Base-by-base conservation (phyloP, 2,888 invertebrate species). In the Macrosoma leucophasiata region DNA sequence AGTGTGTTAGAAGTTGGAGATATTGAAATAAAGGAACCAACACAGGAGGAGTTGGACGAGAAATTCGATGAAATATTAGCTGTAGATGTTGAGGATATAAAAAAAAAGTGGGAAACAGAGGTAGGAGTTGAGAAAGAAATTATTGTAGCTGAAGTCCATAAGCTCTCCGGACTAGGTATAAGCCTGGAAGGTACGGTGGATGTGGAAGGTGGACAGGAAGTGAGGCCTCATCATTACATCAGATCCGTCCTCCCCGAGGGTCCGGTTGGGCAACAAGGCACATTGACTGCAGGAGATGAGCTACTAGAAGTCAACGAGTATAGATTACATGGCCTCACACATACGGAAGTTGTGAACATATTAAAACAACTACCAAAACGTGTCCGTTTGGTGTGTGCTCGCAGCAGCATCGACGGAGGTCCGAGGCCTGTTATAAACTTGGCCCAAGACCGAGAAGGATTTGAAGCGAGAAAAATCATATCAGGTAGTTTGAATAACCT, bases 111-210 rank as follows among this genome's bases (percentile, higher is more conserved):
- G 91, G 89, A 89, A 61, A 87, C 88, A 55, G 89, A 96, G 62
- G 87, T 96, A 55, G 95, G 94, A 2, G 87, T 89, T 31, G 92
- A 93, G 40, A 92, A 91, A 56, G 92, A 96, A 70, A 94, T 97
- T 64, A 89, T 97, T 66, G 92, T 97, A 48, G 95, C 96, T 38
- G 96, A 97, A 82, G 86, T 98, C 50, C 91, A 91, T 57, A 97
- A 97, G 85, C 90, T 97, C 57, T 92, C 91, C 58, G 98, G 97
- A 30, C 88, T 99, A 45, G 98, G 98, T 3, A 97, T 99, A 58
- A 98, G 97, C 70, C 87, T 98, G 45, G 98, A 98, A 81, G 98
- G 99, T 17, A 99, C 98, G 0, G 98, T 98, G 8, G 98, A 99
- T 65, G 97, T 99, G 13, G 98, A 98, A 79, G 93, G 95, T 53